Percentiles rank a stretch among this genome's conserved stretches.
These are phyloP conservation scores for Pantherophis vulpinus DNA, from an alignment of 2,797 vertebrate species.

Conservation along the genomic window DNA sequence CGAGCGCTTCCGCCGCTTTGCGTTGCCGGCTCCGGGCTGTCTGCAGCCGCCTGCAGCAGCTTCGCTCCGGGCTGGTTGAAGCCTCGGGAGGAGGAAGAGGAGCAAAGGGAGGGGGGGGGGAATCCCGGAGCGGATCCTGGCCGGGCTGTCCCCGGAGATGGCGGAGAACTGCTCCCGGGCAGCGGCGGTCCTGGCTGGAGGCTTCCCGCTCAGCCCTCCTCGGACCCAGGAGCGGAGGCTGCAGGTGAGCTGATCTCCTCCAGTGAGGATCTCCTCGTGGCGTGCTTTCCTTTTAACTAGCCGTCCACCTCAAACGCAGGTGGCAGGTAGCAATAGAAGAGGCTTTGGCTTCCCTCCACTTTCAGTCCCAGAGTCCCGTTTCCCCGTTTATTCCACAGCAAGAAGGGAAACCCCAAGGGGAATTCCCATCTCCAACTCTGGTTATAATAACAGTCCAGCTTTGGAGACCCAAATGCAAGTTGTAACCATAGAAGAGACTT, in stretches of 20 bases:
- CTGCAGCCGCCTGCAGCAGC: background rate
- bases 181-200: background rate
- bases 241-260: background rate
- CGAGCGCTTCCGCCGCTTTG: background rate
- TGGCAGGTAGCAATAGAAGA: too few relatives aligned
- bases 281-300: background rate
- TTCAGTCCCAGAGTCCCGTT: background rate
- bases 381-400: background rate
- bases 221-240: background rate
- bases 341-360: too few relatives aligned
- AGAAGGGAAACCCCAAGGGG: too few relatives aligned
- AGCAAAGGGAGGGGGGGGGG: too few relatives aligned
- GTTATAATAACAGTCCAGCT: too few relatives aligned
- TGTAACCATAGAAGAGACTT: too few relatives aligned
- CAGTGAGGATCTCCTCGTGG: background rate
- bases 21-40: background rate
- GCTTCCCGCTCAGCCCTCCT: background rate
- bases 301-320: too few relatives aligned
- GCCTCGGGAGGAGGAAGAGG: too few relatives aligned
- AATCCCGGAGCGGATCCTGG: background rate
- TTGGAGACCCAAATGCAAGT: too few relatives aligned
- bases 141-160: background rate
- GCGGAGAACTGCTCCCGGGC: background rate
- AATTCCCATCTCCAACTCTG: background rate
- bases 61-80: background rate